Conservation (phyloP, 1,140 invertebrate species). For the Trinorchestia longiramus region DNA sequence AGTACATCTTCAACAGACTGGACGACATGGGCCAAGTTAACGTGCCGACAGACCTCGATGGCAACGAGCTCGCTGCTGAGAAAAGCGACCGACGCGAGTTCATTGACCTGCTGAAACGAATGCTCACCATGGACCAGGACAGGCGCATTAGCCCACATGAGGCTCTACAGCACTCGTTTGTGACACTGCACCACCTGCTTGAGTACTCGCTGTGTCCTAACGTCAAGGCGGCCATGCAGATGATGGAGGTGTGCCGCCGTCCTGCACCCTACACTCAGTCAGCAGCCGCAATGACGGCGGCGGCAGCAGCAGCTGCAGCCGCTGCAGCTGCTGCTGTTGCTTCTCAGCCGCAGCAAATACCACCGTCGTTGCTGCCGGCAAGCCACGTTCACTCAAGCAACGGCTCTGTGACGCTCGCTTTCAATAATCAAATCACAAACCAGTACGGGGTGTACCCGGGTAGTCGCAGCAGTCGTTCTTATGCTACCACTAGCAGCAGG, state of each 20-base stretch:
- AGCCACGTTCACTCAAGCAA: slow-evolving; percentile 82
- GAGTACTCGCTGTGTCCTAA: slow-evolving; percentile 98
- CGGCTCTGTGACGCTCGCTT: slow-evolving; percentile 87
- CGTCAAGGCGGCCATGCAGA: slow-evolving; percentile 93
- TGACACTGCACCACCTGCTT: slow-evolving; percentile 90
- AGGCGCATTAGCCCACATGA: slow-evolving; percentile 93
- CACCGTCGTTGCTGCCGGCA: slow-evolving; percentile 71
- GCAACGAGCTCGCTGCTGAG: slow-evolving; percentile 93
- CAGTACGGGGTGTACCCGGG: slow-evolving; percentile 92
- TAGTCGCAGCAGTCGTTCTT: slow-evolving; percentile 70
- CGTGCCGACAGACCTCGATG: slow-evolving; percentile 95
- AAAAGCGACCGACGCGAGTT: slow-evolving; percentile 96
- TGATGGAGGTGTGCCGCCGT: slow-evolving; percentile 88
- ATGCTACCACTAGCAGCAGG: slow-evolving; percentile 64
- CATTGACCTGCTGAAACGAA: slow-evolving; percentile 95
- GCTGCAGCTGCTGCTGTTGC: slow-evolving; percentile 61
- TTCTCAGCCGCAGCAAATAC: slow-evolving; percentile 66
- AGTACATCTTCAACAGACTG: slow-evolving; percentile 99
- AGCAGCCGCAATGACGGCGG: slow-evolving; percentile 61
- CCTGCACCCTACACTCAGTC: slow-evolving; percentile 70
- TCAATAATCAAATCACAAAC: slow-evolving; percentile 83
- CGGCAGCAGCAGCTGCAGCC: slow-evolving; percentile 70
- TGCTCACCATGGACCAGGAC: slow-evolving; percentile 98
- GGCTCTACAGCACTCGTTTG: slow-evolving; percentile 95
- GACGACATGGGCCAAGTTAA: slow-evolving; percentile 99